Evolutionary conservation across 2,113 vertebrate species (phyloP).

Genomic region (Passer domesticus): DNA sequence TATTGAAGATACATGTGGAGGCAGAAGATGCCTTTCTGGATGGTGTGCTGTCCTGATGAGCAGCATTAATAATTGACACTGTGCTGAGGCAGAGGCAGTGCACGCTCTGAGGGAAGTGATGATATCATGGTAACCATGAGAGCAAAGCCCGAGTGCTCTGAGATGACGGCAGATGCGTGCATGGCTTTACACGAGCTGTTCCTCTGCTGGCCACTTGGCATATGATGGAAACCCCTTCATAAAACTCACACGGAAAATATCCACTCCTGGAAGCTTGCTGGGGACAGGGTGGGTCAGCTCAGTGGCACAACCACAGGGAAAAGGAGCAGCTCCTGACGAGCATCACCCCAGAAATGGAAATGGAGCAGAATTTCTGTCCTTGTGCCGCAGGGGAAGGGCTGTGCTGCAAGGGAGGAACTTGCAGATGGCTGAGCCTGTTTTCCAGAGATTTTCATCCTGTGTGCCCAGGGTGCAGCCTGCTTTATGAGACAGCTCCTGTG

Average conservation of each 20-base stretch:
- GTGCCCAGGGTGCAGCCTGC: background rate
- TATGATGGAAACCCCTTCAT: background rate
- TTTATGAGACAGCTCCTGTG: background rate
- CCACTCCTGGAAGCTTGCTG: background rate
- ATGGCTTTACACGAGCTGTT: slow-evolving; percentile 13
- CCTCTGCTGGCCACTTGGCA: background rate
- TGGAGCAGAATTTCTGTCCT: background rate
- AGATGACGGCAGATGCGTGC: slow-evolving; percentile 31
- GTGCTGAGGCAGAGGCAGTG: background rate
- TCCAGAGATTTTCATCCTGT: background rate
- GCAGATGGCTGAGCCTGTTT: background rate
- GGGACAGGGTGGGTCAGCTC: background rate
- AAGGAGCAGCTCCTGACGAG: background rate
- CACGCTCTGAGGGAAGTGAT: slow-evolving; percentile 2
- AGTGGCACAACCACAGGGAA: background rate
- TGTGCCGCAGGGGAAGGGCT: background rate
- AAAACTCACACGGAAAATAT: background rate
- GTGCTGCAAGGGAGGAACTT: background rate
- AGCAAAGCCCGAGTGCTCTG: slow-evolving; percentile 54
- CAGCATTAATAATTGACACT: slow-evolving; percentile 63
- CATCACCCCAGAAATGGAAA: background rate
- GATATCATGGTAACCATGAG: slow-evolving; percentile 60
- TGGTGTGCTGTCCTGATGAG: slow-evolving; percentile 9
- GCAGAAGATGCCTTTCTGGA: background rate
- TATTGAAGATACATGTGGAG: background rate